These are phyloP conservation scores for Acanthosoma haemorrhoidale DNA, from an alignment of 2,888 invertebrate genomes.

Conservation along the genomic window DNA sequence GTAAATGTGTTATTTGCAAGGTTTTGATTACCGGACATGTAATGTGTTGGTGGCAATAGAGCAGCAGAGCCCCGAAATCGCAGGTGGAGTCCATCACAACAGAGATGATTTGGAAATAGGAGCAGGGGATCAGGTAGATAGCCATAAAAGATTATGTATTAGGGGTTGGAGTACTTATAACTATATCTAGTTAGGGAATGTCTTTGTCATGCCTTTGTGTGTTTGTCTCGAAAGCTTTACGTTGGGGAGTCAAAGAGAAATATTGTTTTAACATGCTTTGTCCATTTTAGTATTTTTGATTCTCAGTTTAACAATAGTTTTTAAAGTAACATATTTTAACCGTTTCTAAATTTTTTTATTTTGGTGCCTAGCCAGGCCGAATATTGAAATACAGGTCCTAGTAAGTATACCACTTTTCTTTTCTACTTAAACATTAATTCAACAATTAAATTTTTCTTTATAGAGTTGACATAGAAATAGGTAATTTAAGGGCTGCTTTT, in stretches of 20 bases:
- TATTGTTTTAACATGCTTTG: conserved; percentile 18
- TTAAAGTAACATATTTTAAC: not conserved
- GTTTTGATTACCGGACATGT: conserved; percentile 99
- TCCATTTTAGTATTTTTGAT: not conserved
- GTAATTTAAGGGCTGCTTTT: conserved; percentile 9
- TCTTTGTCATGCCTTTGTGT: conserved; percentile 19
- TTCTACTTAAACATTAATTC: too few species aligned
- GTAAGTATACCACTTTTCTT: not conserved
- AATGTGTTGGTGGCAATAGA: conserved; percentile 98
- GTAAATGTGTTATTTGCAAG: conserved; percentile 49
- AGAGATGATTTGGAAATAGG: conserved; percentile 86
- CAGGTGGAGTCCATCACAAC: conserved; percentile 85
- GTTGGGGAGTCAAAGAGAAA: not conserved
- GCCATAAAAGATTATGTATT: not conserved
- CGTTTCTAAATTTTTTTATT: not conserved
- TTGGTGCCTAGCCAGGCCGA: not conserved
- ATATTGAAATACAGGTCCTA: not conserved
- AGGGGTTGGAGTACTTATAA: not conserved
- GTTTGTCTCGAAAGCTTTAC: conserved; percentile 10
- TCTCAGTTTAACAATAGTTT: not conserved
- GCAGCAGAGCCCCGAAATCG: conserved; percentile 93
- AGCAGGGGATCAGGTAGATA: conserved; percentile 90
- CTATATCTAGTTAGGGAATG: conserved; percentile 4
- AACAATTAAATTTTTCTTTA: too few species aligned
- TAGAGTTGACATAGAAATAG: not conserved